phyloP scores from a whole-genome alignment of 1,140 invertebrate genomes.

The Drosophila tropicalis region DNA sequence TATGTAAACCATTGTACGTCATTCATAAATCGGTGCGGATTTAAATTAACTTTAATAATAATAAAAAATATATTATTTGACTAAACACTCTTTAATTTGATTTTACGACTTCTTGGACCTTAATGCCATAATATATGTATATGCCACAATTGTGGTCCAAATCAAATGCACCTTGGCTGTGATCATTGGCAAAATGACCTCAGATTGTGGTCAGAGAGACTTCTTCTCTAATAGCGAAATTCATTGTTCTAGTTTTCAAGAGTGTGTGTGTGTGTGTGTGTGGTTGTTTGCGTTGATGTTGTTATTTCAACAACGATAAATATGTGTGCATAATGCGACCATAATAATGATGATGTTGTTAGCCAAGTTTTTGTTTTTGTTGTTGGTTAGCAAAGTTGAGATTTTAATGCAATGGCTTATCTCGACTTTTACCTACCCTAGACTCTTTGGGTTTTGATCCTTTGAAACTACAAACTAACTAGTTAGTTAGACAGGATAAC shows the following conservation, averaged over 20 bases:
- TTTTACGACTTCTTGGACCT: no score
- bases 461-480: no score
- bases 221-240: neutral
- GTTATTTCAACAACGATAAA: constrained; percentile 24
- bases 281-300: neutral
- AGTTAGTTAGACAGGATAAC: no score
- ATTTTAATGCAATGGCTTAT: neutral
- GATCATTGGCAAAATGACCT: neutral
- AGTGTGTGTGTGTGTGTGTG: neutral
- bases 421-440: neutral
- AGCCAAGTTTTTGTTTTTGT: constrained; percentile 31
- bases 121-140: no score
- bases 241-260: neutral
- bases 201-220: neutral
- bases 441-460: neutral
- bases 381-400: neutral
- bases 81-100: no score
- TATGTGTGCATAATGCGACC: constrained; percentile 51
- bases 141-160: neutral
- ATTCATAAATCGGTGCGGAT: no score
- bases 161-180: neutral
- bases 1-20: no score
- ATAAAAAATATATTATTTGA: no score
- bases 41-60: no score
- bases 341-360: constrained; percentile 60